phyloP scores from a whole-genome alignment of 2,113 vertebrate genomes.

The Acrocephalus arundinaceus region DNA sequence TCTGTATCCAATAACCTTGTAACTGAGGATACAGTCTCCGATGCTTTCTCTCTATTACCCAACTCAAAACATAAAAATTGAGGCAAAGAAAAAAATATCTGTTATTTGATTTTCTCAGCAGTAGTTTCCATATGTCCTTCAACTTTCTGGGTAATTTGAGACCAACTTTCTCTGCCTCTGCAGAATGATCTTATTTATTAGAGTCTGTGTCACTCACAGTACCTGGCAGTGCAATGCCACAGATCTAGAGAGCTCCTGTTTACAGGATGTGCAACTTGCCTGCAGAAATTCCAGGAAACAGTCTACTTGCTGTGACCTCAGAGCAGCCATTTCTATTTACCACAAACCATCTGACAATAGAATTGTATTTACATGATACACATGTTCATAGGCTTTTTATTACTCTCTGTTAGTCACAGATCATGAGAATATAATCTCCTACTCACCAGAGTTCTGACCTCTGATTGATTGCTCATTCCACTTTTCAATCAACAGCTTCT shows the following conservation, averaged over 20 bases:
- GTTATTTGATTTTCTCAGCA: not conserved
- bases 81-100: not conserved
- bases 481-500: conserved; percentile 3
- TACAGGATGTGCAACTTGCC: conserved; percentile 34
- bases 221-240: not conserved
- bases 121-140: not conserved
- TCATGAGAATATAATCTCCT: not conserved
- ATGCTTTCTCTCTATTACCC: not conserved
- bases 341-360: not conserved
- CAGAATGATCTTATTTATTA: not conserved
- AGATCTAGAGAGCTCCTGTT: not conserved
- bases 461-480: not conserved
- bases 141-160: not conserved
- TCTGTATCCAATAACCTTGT: not conserved
- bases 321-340: conserved; percentile 2
- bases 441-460: not conserved
- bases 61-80: not conserved
- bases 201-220: not conserved
- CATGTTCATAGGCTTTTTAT: not conserved
- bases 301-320: conserved; percentile 16
- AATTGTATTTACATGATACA: not conserved
- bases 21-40: not conserved
- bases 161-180: not conserved
- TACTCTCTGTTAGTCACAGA: not conserved
- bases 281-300: conserved; percentile 46